Evolutionary conservation across 2,888 invertebrate species (phyloP), one percentile per base, ranked within the genome.

Genomic region (Hermaeophaga mercurialis): DNA sequence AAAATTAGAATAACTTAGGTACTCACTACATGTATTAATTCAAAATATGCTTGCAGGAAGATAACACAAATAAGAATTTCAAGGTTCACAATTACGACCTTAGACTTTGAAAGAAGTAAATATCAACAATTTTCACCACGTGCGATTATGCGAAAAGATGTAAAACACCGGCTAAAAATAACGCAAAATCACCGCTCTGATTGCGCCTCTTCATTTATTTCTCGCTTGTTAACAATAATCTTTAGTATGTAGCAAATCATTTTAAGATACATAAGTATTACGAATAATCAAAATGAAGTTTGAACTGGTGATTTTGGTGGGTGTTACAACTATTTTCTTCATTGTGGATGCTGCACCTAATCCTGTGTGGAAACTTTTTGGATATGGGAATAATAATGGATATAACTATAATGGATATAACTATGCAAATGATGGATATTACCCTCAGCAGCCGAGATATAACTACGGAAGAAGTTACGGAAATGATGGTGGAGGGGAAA

Each of bases 401-500:
- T 31, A 31, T 11, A 31, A 31, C 12, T 31, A 31, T 31, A 22
- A 22, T 22, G 28, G 28, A 28, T 28, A 28, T 9, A 31, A 12
- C 6, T 12, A 12, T 31, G 31, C 11, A 31, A 31, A 12, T 11
- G 2, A 6, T 31, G 31, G 31, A 11, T 31, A 31, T 11, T 31
- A 31, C 11, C 31, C 31, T 31, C 31, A 31, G 9, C 28, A 28
- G 12, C 31, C 31, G 31, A 31, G 31, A 31, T 31, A 31, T 31
- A 31, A 31, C 6, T 6, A 31, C 12, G 31, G 31, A 31, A 31
- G 12, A 6, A 31, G 31, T 31, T 31, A 31, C 12, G 31, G 22
- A 3, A 22, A 22, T 22, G 22, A 22, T 22, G 22, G 31, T 31
- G 31, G 31, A 31, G 12, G 80, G 79, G 82, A 84, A 66, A 81